These are phyloP conservation scores for Drosophila macrothrix DNA, from an alignment of 2,888 invertebrate species.

Conservation along the genomic window DNA sequence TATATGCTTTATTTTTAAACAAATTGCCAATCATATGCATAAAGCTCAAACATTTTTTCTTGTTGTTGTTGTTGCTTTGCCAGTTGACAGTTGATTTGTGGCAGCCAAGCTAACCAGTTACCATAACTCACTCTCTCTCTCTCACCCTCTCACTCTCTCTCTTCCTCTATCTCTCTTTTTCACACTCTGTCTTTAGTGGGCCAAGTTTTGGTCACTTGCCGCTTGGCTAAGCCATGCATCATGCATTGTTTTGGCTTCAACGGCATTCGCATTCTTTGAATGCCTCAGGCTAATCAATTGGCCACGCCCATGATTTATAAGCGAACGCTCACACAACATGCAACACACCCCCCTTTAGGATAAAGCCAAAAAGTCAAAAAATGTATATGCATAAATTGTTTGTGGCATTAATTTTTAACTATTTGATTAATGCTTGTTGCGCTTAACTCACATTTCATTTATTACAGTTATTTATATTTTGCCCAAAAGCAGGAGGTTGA, in stretches of 20 bases:
- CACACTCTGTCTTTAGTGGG: conserved; percentile 33
- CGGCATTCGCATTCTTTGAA: conserved; percentile 33
- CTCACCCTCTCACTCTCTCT: background rate
- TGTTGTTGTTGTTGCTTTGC: conserved; percentile 18
- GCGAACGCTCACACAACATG: background rate
- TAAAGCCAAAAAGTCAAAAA: background rate
- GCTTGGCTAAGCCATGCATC: conserved; percentile 36
- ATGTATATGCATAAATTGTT: conserved; percentile 10
- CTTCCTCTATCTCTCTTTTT: background rate
- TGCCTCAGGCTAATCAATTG: conserved; percentile 12
- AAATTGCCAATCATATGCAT: conserved; percentile 62
- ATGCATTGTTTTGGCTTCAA: conserved; percentile 61
- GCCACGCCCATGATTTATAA: conserved; percentile 27
- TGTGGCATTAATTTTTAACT: conserved; percentile 29
- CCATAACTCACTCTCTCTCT: background rate
- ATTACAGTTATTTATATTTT: conserved; percentile 24
- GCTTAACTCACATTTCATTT: conserved; percentile 34
- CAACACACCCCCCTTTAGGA: background rate
- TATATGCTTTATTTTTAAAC: conserved; percentile 63
- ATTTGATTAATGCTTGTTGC: conserved; percentile 42
- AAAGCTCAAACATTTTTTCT: conserved; percentile 3
- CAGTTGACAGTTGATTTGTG: conserved; percentile 26
- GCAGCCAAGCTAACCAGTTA: background rate
- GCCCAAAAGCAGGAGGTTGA: too few species aligned
- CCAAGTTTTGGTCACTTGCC: conserved; percentile 58